Base-by-base conservation (phyloP, 2,797 vertebrate genomes). In the Antennarius maculatus region DNA sequence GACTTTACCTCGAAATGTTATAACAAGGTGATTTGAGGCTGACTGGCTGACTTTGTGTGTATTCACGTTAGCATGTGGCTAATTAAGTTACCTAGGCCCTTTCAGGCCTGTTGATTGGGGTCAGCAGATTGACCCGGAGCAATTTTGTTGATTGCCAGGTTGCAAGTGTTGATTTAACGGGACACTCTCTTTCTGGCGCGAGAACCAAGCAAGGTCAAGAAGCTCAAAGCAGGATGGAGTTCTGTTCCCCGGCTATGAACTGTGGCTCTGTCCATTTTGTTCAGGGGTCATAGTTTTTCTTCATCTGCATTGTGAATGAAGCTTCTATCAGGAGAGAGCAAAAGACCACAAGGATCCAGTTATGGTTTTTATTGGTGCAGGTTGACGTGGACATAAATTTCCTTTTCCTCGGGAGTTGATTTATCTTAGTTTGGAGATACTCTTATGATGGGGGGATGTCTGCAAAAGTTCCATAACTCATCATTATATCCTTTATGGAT, bases 71-170 rank as follows among this genome's bases (percentile, higher is more conserved):
- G 49, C 18, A n/a, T 27, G 39, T 46, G 28, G 29, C 47, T 18
- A 27, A 10, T 14, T 61, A 43, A 61, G 56, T 50, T 12, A 4
- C 45, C 9, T 1, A 3, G 29, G 57, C 46, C 66, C 64, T 57
- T 56, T 79, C 27, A 53, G 76, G 37, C 54, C 57, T 37, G 55
- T 65, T 81, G 74, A 81, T 74, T 71, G 74, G 54, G 81, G 86
- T 87, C 87, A 78, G 54, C 47, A 45, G 43, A 45, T 52, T 45
- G 77, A 80, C 71, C 81, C 61, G 62, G 51, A 14, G 75, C 68
- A 58, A 76, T 86, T 84, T 62, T 54, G 54, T 2, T 79, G 77
- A 77, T 75, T 84, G 69, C 59, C 47, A 2, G 56, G 80, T 82
- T 80, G 72, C 74, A 74, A 61, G 45, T 66, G 62, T 54, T 66